Percentiles rank a stretch among this genome's conserved stretches.
Conservation (phyloP, 2,888 invertebrate species). For the Tricholauxania praeusta region DNA sequence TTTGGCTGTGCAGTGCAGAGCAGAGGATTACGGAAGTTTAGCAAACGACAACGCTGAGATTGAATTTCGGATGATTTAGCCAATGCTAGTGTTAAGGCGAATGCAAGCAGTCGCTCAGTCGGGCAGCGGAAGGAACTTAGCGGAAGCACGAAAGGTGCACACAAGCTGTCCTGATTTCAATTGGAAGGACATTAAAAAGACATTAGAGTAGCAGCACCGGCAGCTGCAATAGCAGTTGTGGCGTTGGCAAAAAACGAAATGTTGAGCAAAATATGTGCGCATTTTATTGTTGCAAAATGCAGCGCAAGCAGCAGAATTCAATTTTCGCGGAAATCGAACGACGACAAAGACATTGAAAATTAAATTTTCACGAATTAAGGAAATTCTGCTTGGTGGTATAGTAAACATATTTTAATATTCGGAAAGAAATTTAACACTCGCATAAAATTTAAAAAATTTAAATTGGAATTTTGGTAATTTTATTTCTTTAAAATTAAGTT, state of each 20-base stretch:
- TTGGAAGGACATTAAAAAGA: conserved; percentile 48
- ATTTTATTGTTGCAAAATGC: background rate
- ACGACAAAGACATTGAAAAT: too few relatives aligned
- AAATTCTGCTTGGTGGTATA: too few relatives aligned
- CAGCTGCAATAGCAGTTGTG: background rate
- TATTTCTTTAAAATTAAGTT: too few relatives aligned
- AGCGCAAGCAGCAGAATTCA: background rate
- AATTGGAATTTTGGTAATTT: too few relatives aligned
- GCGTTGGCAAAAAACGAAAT: background rate
- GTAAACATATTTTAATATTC: too few relatives aligned
- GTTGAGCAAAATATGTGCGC: background rate
- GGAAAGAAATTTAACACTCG: too few relatives aligned
- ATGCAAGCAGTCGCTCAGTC: background rate
- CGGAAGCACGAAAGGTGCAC: conserved; percentile 4
- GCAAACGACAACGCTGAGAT: conserved; percentile 32
- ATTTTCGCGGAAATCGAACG: too few relatives aligned
- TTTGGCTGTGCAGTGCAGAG: background rate
- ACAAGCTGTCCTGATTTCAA: conserved; percentile 39
- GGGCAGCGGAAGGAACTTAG: background rate
- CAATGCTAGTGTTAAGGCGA: too few relatives aligned
- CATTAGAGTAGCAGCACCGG: conserved; percentile 40
- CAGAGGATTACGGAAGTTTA: conserved; percentile 15
- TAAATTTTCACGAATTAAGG: too few relatives aligned
- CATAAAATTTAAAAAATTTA: too few relatives aligned
- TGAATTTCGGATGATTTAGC: conserved; percentile 39